Conservation (phyloP, 23 tunicate genomes). For the Ascidia mentula region DNA sequence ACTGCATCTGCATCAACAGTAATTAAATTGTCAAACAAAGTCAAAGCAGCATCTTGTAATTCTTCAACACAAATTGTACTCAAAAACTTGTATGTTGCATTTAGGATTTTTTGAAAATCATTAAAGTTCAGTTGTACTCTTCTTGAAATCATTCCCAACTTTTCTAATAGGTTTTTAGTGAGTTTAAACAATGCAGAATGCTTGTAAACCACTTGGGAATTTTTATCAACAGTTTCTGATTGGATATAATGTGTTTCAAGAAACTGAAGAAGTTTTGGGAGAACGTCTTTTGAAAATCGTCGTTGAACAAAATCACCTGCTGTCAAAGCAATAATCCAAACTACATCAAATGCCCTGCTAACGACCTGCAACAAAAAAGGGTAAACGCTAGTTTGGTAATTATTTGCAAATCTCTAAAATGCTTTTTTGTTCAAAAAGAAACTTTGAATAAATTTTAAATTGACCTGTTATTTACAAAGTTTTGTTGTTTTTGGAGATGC, state of each 20-base stretch:
- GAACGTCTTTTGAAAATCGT: conserved; percentile 60
- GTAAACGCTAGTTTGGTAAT: too few species aligned
- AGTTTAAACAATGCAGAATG: conserved; percentile 48
- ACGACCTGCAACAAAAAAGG: too few species aligned
- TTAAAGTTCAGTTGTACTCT: neutral
- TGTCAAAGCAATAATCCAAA: conserved; percentile 41
- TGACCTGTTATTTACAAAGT: too few species aligned
- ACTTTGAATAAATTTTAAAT: too few species aligned
- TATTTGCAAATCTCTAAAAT: too few species aligned
- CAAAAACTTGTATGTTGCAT: conserved; percentile 18
- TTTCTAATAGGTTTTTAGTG: conserved; percentile 5
- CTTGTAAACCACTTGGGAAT: neutral
- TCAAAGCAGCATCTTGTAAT: conserved; percentile 49
- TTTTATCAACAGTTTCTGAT: neutral
- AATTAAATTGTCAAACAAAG: conserved; percentile 22
- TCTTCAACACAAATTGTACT: conserved; percentile 9
- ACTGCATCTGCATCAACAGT: conserved; percentile 20
- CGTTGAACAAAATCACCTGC: conserved; percentile 63
- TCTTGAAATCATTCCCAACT: conserved; percentile 30
- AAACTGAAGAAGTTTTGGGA: conserved; percentile 50
- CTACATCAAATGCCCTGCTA: conserved; percentile 58
- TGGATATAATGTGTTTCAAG: conserved; percentile 23
- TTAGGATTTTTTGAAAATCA: neutral
- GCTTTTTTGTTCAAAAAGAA: too few species aligned
- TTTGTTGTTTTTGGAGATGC: too few species aligned